Evolutionary conservation across 2,888 invertebrate species (phyloP).

Genomic region (Eupithecia exiguata): DNA sequence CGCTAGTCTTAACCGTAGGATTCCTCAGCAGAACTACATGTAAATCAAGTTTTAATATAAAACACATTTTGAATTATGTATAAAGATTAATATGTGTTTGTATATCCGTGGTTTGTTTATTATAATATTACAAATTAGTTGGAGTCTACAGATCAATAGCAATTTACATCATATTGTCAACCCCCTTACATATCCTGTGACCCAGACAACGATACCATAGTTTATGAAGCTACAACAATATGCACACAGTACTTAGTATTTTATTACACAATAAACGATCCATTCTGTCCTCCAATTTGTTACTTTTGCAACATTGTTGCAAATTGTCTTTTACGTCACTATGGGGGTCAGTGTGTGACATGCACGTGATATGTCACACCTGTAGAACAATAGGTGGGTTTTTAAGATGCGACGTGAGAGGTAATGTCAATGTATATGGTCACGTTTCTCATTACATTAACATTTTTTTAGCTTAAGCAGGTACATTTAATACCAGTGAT

Average conservation of each 20-base stretch:
- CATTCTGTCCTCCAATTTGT: conserved; percentile 41
- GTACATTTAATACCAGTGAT: background rate
- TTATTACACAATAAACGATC: conserved; percentile 45
- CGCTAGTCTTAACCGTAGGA: background rate
- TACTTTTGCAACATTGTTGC: conserved; percentile 47
- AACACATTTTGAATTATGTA: background rate
- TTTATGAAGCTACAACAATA: conserved; percentile 11
- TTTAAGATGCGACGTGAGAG: conserved; percentile 20
- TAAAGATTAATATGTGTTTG: background rate
- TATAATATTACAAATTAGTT: background rate
- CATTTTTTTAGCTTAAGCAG: background rate
- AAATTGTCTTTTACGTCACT: conserved; percentile 47
- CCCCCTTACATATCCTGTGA: background rate
- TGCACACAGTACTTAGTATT: conserved; percentile 29
- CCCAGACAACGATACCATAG: conserved; percentile 1
- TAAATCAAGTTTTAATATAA: background rate
- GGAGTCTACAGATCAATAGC: background rate
- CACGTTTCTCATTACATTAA: background rate
- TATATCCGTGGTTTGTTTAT: background rate
- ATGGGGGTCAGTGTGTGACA: conserved; percentile 43
- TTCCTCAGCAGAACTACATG: background rate
- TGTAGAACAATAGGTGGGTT: conserved; percentile 24
- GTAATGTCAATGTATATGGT: conserved; percentile 14
- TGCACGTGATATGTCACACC: conserved; percentile 49
- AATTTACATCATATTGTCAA: background rate